Evolutionary conservation across 2,113 vertebrate species (phyloP), one percentile per base, ranked within the genome.

Genomic region (Rhinichthys klamathensis): DNA sequence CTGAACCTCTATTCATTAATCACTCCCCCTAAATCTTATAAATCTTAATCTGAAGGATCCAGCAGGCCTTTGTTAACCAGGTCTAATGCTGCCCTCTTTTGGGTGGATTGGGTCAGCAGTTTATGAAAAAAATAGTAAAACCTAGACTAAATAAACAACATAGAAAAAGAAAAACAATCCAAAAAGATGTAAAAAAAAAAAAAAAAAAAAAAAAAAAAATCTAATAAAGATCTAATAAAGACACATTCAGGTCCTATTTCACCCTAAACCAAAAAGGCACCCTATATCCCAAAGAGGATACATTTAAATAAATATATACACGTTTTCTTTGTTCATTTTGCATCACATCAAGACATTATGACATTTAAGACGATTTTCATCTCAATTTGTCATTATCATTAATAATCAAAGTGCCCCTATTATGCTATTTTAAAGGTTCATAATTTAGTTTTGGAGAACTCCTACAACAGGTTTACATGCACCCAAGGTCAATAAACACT

Each of bases 71-170:
- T 44, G 70, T 73, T 15, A 73, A 25, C 23, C 12, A 15, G 35
- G 58, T 32, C 4, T 67, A 9, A 10, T 85, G 85, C 78, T 90
- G 91, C 94, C 93, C 44, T 86, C 93, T 92, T 84, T 87, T 91
- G 94, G 92, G 87, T 65, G 35, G 69, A 72, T 5, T 72, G 21
- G 21, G 69, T 69, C 16, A 38, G 65, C 16, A 35, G 65, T 41
- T 38, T 11, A 38, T 69, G 3, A 30, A 70, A 70, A 69, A 69
- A 67, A 2, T 9, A 67, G 65, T 16, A 21, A 35, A 70, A 70
- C 18, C 67, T 70, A 21, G 30, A 67, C 13, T 16, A 65, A 32
- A 65, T 67, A 16, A 67, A n/a, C n/a, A n/a, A n/a, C n/a, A n/a
- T n/a, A n/a, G n/a, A n/a, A n/a, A n/a, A n/a, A n/a, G n/a, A n/a